phyloP scores from a whole-genome alignment of 2,888 invertebrate genomes.

The Poecilus cupreus region DNA sequence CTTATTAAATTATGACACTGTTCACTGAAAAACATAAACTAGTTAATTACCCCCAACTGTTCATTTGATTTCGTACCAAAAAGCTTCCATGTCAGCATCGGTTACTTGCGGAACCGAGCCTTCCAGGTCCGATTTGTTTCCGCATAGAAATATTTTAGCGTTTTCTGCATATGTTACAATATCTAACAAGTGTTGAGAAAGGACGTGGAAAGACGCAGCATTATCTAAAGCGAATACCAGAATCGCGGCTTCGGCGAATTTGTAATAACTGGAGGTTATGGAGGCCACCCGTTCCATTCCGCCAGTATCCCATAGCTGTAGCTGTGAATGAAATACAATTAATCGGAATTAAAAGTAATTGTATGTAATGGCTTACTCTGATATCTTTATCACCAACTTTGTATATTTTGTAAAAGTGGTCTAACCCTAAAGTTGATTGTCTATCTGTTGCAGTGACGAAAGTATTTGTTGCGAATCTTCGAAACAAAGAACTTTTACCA shows the following conservation, averaged over 20 bases:
- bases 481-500: conserved; percentile 94
- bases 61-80: conserved; percentile 77
- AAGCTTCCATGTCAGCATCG: conserved; percentile 91
- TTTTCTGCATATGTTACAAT: conserved; percentile 96
- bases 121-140: conserved; percentile 91
- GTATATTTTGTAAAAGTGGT: conserved; percentile 91
- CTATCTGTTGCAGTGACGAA: conserved; percentile 89
- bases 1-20: conserved; percentile 94
- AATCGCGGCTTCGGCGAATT: conserved; percentile 95
- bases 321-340: conserved; percentile 73
- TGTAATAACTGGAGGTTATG: conserved; percentile 95
- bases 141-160: conserved; percentile 95
- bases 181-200: conserved; percentile 94
- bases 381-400: conserved; percentile 84
- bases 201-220: conserved; percentile 92
- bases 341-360: not conserved
- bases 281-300: conserved; percentile 98
- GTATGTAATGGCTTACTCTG: conserved; percentile 77
- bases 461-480: conserved; percentile 92
- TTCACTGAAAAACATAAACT: too few relatives aligned
- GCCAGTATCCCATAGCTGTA: conserved; percentile 97
- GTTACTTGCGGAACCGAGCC: conserved; percentile 85
- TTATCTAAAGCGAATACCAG: conserved; percentile 93
- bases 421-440: conserved; percentile 92
- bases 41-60: not conserved